These are phyloP conservation scores for Drosophila pseudoobscura DNA, from an alignment of 1,140 invertebrate species.

Conservation along the genomic window DNA sequence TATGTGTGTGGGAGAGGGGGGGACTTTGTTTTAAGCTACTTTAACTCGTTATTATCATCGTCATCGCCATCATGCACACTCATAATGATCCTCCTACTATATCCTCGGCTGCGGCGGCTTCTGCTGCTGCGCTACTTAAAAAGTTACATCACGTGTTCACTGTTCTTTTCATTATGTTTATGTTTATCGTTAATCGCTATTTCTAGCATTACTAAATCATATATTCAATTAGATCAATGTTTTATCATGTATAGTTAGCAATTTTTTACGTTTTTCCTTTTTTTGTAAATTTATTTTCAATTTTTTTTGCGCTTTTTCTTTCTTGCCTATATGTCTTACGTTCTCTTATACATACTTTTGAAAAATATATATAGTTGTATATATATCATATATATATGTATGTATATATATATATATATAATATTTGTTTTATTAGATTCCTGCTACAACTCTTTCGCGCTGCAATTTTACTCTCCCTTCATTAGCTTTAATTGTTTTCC, in stretches of 20 bases:
- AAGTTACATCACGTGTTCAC: slow-evolving; percentile 80
- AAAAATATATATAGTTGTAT: slow-evolving; percentile 57
- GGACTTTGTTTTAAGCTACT: slow-evolving; percentile 55
- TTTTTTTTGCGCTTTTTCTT: slow-evolving; percentile 45
- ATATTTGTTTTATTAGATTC: slow-evolving; percentile 62
- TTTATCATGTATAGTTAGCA: slow-evolving; percentile 54
- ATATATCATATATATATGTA: slow-evolving; percentile 52
- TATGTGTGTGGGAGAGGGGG: slow-evolving; percentile 2
- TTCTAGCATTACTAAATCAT: slow-evolving; percentile 61
- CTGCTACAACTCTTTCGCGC: slow-evolving; percentile 67
- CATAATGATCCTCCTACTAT: slow-evolving; percentile 13
- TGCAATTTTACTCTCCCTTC: slow-evolving; percentile 47
- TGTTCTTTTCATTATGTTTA: slow-evolving; percentile 70
- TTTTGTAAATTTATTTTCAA: slow-evolving; percentile 46
- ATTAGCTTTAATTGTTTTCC: slow-evolving; percentile 27
- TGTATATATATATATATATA: slow-evolving; percentile 52
- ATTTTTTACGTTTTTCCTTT: slow-evolving; percentile 64
- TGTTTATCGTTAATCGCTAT: slow-evolving; percentile 44
- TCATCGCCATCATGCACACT: slow-evolving; percentile 36
- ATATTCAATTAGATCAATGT: slow-evolving; percentile 51
- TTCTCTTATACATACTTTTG: slow-evolving; percentile 74
- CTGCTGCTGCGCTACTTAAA: slow-evolving; percentile 63
- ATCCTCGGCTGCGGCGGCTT: slow-evolving; percentile 47
- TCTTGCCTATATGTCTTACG: slow-evolving; percentile 72
- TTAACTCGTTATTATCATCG: slow-evolving; percentile 70